These are phyloP conservation scores for Echiichthys vipera DNA, from an alignment of 2,797 vertebrate genomes.

Conservation along the genomic window DNA sequence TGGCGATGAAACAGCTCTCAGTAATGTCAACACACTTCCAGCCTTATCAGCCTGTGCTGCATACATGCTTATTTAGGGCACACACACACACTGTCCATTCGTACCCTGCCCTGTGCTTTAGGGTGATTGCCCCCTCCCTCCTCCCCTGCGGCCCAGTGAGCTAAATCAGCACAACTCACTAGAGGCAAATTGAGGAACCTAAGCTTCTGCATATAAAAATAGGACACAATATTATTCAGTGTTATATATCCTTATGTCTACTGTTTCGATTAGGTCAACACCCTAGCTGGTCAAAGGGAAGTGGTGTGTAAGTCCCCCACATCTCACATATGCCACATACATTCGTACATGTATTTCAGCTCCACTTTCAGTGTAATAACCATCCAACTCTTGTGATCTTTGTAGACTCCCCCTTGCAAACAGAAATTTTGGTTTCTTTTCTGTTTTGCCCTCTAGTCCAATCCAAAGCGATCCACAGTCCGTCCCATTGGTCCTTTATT, in stretches of 20 bases:
- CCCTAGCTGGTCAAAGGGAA: not conserved
- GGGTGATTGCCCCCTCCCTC: too few relatives aligned
- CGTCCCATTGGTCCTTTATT: not conserved
- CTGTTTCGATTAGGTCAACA: not conserved
- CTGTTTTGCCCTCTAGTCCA: not conserved
- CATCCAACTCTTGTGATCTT: not conserved
- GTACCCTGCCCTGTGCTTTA: too few relatives aligned
- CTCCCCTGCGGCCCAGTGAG: too few relatives aligned
- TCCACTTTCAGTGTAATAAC: not conserved
- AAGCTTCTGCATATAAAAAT: not conserved
- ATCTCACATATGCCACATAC: not conserved
- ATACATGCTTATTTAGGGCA: conserved; percentile 6
- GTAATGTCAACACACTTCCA: not conserved
- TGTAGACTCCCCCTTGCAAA: not conserved
- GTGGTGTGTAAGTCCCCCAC: not conserved
- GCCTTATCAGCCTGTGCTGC: not conserved
- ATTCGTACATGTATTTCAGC: not conserved
- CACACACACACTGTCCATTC: too few relatives aligned
- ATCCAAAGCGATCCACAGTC: not conserved
- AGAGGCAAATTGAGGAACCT: not conserved
- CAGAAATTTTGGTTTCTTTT: not conserved
- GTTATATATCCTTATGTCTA: not conserved
- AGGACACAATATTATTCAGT: not conserved
- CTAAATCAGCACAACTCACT: too few relatives aligned
- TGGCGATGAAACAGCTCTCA: not conserved